These are phyloP conservation scores for Lithosia quadra DNA, from an alignment of 2,888 invertebrate genomes.

Conservation along the genomic window DNA sequence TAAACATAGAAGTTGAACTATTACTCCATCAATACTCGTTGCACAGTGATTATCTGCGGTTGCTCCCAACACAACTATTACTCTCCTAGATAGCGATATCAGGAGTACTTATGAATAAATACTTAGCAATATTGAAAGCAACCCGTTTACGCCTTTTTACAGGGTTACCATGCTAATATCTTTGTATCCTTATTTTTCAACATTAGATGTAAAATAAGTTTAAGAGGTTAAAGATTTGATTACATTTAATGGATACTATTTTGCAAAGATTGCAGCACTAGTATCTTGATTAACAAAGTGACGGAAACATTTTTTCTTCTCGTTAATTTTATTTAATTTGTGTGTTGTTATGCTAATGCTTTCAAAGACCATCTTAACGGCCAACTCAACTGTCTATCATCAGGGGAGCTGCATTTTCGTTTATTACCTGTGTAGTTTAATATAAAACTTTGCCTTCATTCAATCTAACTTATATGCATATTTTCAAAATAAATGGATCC, in stretches of 20 bases:
- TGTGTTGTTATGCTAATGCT: too few relatives aligned
- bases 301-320: too few relatives aligned
- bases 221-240: background rate
- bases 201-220: background rate
- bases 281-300: background rate
- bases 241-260: background rate
- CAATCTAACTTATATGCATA: background rate
- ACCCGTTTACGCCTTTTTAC: conserved; percentile 51
- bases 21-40: conserved; percentile 30
- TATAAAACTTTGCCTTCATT: background rate
- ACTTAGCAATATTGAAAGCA: conserved; percentile 59
- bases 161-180: conserved; percentile 32
- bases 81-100: conserved; percentile 46
- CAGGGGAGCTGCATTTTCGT: background rate
- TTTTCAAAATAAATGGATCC: background rate
- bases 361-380: too few relatives aligned
- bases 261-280: background rate
- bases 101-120: conserved; percentile 55
- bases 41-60: conserved; percentile 42
- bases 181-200: background rate
- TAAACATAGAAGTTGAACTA: conserved; percentile 17
- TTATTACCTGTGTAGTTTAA: background rate
- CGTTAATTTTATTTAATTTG: too few relatives aligned
- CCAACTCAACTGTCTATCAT: background rate
- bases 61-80: conserved; percentile 42